Evolutionary conservation across 2,113 vertebrate species (phyloP), one percentile per base, ranked within the genome.

Genomic region (Nannobrachium achirus): DNA sequence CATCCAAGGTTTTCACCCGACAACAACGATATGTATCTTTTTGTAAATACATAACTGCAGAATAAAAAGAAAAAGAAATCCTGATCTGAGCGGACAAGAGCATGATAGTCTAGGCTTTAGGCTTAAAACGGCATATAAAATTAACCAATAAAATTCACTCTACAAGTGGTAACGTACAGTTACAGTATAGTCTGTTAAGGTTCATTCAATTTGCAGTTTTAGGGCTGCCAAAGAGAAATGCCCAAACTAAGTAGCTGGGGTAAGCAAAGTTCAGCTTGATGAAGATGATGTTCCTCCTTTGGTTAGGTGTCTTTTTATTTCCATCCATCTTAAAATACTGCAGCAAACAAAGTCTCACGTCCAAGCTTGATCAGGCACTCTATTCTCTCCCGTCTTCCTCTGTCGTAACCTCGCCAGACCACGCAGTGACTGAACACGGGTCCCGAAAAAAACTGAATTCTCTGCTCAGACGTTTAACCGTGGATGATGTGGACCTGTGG

Each of bases 391-490:
- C 49, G 48, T 14, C 11, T 40, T 46, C 55, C 25, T 66, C 45
- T 25, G 51, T 79, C 59, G 63, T n/a, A 15, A 56, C 55, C 7
- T 57, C 48, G 62, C 63, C 61, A 38, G 72, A 65, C 78, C 74
- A 67, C 82, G 77, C 46, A 66, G 59, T 77, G 65, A 80, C 79
- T 62, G 50, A 55, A 66, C 33, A 48, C 64, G 1, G 7, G 69
- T 78, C 57, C 76, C n/a, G n/a, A n/a, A 75, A 63, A 73, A 73
- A 66, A 49, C 71, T 39, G 68, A 40, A 8, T 20, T 44, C 44
- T 78, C 67, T 66, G 58, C 66, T 66, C 63, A 50, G 72, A 76
- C 75, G 64, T 25, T 33, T 33, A 33, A 33, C 25, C 6, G 25
- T 33, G 25, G 25, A 33, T 33, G n/a, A n/a, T 1, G 25, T 4